Percentiles rank a stretch among this genome's conserved stretches.
These are phyloP conservation scores for Melanotaenia pygmaea DNA, from an alignment of 2,797 vertebrate genomes.

Conservation along the genomic window DNA sequence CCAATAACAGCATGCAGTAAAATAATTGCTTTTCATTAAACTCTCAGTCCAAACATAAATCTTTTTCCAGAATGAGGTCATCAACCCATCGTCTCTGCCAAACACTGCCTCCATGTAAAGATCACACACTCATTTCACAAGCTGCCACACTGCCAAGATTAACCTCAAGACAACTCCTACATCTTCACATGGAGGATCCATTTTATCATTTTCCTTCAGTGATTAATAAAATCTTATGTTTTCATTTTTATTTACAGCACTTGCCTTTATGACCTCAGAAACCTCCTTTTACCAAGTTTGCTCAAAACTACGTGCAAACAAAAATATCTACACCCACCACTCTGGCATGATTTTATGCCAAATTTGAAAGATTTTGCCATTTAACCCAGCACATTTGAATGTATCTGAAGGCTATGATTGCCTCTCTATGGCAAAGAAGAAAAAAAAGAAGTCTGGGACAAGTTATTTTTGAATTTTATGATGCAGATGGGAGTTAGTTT, in stretches of 20 bases:
- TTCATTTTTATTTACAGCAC: not conserved
- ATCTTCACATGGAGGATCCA: not conserved
- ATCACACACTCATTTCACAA: not conserved
- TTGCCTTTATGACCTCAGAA: not conserved
- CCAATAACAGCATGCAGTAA: not conserved
- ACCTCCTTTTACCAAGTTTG: not conserved
- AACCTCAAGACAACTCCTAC: not conserved
- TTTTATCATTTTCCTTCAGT: not conserved
- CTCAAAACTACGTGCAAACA: not conserved
- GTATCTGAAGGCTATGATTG: constrained; percentile 1
- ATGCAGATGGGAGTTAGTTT: too few relatives aligned
- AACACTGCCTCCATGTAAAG: constrained; percentile 10
- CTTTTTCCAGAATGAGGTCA: constrained; percentile 14
- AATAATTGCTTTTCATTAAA: constrained; percentile 1
- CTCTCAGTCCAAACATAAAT: not conserved
- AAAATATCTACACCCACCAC: not conserved
- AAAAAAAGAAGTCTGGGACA: not conserved
- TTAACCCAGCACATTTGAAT: not conserved
- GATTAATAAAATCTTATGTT: not conserved
- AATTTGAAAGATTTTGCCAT: too few relatives aligned
- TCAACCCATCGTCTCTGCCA: not conserved
- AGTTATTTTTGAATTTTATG: too few relatives aligned
- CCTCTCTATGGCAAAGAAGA: not conserved
- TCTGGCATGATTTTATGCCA: not conserved
- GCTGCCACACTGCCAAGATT: not conserved